Evolutionary conservation across 2,888 invertebrate species (phyloP).

Genomic region (Platycnemis pennipes): DNA sequence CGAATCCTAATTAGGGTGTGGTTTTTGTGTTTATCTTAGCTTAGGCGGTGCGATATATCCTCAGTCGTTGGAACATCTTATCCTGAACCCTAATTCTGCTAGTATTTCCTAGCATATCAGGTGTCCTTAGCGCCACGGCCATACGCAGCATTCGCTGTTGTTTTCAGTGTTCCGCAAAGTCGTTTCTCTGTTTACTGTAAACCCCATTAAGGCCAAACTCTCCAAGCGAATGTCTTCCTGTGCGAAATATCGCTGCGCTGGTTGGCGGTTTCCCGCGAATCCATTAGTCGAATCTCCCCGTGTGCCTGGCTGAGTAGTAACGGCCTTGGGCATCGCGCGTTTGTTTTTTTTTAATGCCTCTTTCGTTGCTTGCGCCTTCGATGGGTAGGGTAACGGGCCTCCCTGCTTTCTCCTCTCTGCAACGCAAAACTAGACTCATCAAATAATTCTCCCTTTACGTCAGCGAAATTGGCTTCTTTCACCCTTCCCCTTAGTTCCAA

Average conservation of each 20-base stretch:
- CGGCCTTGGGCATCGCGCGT: not conserved
- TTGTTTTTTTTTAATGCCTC: not conserved
- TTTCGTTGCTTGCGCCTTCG: not conserved
- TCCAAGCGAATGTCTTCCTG: not conserved
- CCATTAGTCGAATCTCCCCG: not conserved
- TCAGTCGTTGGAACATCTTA: too few relatives aligned
- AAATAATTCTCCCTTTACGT: not conserved
- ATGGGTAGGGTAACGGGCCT: not conserved
- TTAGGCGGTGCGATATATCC: too few relatives aligned
- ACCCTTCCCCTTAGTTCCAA: too few relatives aligned
- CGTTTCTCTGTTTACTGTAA: not conserved
- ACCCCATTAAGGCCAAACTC: not conserved
- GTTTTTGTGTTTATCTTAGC: too few relatives aligned
- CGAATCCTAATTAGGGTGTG: too few relatives aligned
- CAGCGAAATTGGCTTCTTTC: not conserved
- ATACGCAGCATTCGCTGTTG: too few relatives aligned
- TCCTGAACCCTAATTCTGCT: too few relatives aligned
- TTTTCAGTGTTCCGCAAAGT: not conserved
- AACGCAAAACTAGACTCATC: not conserved
- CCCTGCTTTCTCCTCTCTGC: not conserved
- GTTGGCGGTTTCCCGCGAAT: not conserved
- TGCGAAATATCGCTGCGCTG: not conserved
- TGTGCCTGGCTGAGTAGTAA: not conserved
- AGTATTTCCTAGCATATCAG: too few relatives aligned
- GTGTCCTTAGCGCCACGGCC: too few relatives aligned